Evolutionary conservation across 2,113 vertebrate genomes (phyloP), one percentile per base, ranked within the genome.

Genomic region (Gallinago media): DNA sequence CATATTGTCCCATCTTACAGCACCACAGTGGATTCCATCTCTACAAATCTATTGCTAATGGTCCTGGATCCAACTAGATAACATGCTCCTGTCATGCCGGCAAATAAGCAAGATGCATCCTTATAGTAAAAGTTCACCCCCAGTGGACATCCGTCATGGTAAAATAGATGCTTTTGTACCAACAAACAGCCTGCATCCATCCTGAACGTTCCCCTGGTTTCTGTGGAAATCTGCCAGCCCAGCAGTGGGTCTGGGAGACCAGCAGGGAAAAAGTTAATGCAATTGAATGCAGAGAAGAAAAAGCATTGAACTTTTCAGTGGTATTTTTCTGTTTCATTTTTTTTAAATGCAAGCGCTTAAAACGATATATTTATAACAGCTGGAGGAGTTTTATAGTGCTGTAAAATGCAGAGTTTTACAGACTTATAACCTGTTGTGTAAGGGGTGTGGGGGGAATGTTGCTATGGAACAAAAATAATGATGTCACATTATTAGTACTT

Each of bases 351-450:
- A 78, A 95, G 91, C 1, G 81, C 87, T 97, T 94, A 89, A 95
- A 96, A 89, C 32, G 75, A 87, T 96, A 78, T 95, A 96, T 89
- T 97, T 95, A 97, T 96, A 97, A 96, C 96, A 97, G 95, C 96
- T 95, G 92, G 92, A 96, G 96, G 93, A 97, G 97, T 94, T 97
- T 95, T 97, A 95, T 88, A 95, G 83, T 4, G 11, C 85, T 85
- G 89, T 87, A 97, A 97, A 96, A 92, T 85, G 91, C 49, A 62
- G 79, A 92, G 68, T 93, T 96, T 94, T 96, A 93, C 77, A 96
- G 94, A 92, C 88, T 97, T 97, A 95, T 79, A 96, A 95, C 84
- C 88, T 95, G 87, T 96, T 96, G 91, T 96, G 66, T 94, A 91
- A 86, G 66, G 94, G 90, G 80, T 76, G 92, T 91, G 76, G 88